phyloP scores from a whole-genome alignment of 2,113 vertebrate genomes.

The Indicator indicator region DNA sequence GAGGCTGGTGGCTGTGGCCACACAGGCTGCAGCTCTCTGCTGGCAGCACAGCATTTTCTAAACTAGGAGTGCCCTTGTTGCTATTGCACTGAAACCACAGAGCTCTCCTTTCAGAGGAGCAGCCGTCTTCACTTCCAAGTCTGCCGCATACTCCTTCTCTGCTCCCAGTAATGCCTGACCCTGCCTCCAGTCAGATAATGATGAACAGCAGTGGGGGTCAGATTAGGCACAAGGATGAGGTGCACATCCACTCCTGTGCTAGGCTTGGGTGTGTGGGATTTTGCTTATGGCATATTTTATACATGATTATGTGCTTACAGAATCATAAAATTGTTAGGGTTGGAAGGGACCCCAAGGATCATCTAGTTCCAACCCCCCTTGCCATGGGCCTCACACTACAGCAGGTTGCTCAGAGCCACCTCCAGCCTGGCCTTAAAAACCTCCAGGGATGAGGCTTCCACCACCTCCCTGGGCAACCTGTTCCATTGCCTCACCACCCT shows the following conservation, averaged over 20 bases:
- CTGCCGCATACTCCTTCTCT: background rate
- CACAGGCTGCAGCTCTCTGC: background rate
- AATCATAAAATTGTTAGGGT: background rate
- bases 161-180: background rate
- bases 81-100: background rate
- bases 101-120: background rate
- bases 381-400: too few species aligned
- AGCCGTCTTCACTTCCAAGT: background rate
- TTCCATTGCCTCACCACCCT: too few species aligned
- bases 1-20: background rate
- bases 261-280: background rate
- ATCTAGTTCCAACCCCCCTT: too few species aligned
- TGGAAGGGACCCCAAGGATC: too few species aligned
- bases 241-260: background rate
- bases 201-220: background rate
- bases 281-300: background rate
- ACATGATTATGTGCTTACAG: background rate
- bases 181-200: background rate
- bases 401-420: too few species aligned
- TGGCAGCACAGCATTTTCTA: background rate
- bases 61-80: accelerated
- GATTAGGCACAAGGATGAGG: background rate
- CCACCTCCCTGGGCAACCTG: too few species aligned
- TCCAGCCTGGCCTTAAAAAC: too few species aligned
- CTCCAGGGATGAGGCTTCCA: too few species aligned